phyloP scores from a whole-genome alignment of 1,140 invertebrate species.

The Mactra quadrangularis region DNA sequence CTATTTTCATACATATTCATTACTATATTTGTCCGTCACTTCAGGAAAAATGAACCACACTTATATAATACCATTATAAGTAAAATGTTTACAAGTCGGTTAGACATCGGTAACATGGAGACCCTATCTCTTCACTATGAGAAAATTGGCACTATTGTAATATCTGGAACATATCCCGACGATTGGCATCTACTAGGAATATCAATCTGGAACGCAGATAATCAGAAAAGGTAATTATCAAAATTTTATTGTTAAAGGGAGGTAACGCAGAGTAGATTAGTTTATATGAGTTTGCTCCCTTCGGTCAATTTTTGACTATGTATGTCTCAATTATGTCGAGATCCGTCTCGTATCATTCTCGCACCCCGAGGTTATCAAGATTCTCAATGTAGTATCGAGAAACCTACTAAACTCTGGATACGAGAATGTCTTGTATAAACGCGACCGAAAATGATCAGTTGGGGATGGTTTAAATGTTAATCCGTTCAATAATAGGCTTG shows the following conservation, averaged over 20 bases:
- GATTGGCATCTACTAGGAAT: conserved; percentile 55
- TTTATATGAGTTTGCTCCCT: too few species aligned
- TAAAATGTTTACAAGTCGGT: conserved; percentile 15
- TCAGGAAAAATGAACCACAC: conserved; percentile 45
- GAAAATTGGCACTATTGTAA: conserved; percentile 22
- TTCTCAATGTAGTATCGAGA: too few species aligned
- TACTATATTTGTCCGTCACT: too few species aligned
- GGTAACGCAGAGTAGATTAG: too few species aligned
- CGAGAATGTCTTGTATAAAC: too few species aligned
- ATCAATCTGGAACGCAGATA: conserved; percentile 28
- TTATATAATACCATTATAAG: conserved; percentile 8
- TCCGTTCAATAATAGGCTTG: too few species aligned
- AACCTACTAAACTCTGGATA: too few species aligned
- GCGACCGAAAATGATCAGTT: too few species aligned
- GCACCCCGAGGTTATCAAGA: too few species aligned
- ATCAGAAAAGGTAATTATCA: conserved; percentile 37
- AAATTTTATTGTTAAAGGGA: too few species aligned
- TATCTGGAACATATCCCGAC: conserved; percentile 37
- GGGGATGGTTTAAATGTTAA: too few species aligned
- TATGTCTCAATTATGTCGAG: neutral
- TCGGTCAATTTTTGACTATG: neutral
- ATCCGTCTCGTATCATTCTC: neutral
- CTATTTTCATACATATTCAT: too few species aligned
- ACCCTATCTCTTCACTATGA: conserved; percentile 43
- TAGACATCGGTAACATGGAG: conserved; percentile 6